phyloP scores from a whole-genome alignment of 2,113 vertebrate genomes.

The Picathartes gymnocephalus region DNA sequence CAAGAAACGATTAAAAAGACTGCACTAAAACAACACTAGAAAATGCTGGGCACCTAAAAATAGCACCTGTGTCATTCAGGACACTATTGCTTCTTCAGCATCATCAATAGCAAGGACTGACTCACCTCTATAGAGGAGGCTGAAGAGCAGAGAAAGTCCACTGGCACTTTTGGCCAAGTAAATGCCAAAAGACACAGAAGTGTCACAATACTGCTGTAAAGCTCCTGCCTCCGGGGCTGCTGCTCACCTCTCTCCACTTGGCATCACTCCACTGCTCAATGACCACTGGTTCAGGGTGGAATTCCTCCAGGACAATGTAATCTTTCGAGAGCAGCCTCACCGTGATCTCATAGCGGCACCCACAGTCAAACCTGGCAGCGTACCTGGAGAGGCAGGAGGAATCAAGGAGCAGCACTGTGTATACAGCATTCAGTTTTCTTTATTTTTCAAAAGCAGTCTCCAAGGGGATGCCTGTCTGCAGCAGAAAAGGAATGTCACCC shows the following conservation, averaged over 20 bases:
- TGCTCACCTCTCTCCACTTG: conserved; percentile 69
- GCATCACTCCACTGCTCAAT: conserved; percentile 70
- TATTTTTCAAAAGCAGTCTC: not conserved
- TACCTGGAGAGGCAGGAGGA: conserved; percentile 52
- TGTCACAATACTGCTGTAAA: not conserved
- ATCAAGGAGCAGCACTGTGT: not conserved
- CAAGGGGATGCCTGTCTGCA: not conserved
- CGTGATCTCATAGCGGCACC: conserved; percentile 55
- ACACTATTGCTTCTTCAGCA: not conserved
- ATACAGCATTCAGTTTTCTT: not conserved
- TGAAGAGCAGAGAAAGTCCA: not conserved
- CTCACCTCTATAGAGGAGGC: not conserved
- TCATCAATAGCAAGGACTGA: not conserved
- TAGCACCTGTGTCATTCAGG: not conserved
- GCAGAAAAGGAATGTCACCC: not conserved
- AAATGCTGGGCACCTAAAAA: not conserved
- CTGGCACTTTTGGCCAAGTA: not conserved
- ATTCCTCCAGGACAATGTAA: conserved; percentile 54
- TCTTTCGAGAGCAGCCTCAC: conserved; percentile 66
- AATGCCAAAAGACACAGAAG: not conserved
- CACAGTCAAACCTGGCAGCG: conserved; percentile 64
- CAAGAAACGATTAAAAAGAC: not conserved
- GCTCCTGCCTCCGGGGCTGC: not conserved
- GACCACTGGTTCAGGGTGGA: conserved; percentile 33
- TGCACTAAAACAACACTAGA: not conserved